Percentiles rank a stretch among this genome's conserved stretches.
These are phyloP conservation scores for Phortica variegata DNA, from an alignment of 1,140 invertebrate genomes.

Conservation along the genomic window DNA sequence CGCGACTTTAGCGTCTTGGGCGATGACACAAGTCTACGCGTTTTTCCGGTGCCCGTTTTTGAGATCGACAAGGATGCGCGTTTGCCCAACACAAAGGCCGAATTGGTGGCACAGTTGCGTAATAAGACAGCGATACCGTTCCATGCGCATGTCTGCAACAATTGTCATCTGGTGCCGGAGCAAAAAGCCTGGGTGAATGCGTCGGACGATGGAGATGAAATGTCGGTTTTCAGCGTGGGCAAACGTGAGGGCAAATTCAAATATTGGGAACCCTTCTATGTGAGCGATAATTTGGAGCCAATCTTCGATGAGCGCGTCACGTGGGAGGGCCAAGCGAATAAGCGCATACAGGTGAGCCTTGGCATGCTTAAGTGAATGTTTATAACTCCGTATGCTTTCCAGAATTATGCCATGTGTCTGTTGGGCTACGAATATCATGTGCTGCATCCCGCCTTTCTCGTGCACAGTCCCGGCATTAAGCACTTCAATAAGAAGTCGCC, in stretches of 20 bases:
- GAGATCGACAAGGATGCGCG: constrained; percentile 23
- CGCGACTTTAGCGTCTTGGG: constrained; percentile 6
- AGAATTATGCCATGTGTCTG: constrained; percentile 56
- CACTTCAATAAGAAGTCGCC: background rate
- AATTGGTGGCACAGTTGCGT: constrained; percentile 70
- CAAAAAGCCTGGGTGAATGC: constrained; percentile 73
- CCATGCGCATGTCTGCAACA: constrained; percentile 80
- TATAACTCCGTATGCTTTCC: too few relatives aligned
- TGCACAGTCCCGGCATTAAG: constrained; percentile 55
- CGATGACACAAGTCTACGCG: constrained; percentile 11
- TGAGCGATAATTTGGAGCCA: constrained; percentile 81
- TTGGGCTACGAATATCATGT: constrained; percentile 54
- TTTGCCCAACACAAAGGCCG: constrained; percentile 71
- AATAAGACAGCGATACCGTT: constrained; percentile 79
- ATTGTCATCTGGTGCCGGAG: constrained; percentile 84
- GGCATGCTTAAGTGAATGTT: too few relatives aligned
- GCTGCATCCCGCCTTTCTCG: constrained; percentile 51
- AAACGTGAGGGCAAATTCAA: constrained; percentile 71
- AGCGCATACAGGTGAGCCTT: constrained; percentile 81
- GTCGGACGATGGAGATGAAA: constrained; percentile 59
- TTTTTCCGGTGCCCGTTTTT: constrained; percentile 44
- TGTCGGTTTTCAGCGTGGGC: constrained; percentile 77
- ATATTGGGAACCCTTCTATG: constrained; percentile 88
- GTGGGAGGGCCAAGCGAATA: constrained; percentile 87
- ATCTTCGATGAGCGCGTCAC: constrained; percentile 83